Percentiles rank a stretch among this genome's conserved stretches.
phyloP scores from a whole-genome alignment of 2,113 vertebrate genomes.

The Scortum barcoo region DNA sequence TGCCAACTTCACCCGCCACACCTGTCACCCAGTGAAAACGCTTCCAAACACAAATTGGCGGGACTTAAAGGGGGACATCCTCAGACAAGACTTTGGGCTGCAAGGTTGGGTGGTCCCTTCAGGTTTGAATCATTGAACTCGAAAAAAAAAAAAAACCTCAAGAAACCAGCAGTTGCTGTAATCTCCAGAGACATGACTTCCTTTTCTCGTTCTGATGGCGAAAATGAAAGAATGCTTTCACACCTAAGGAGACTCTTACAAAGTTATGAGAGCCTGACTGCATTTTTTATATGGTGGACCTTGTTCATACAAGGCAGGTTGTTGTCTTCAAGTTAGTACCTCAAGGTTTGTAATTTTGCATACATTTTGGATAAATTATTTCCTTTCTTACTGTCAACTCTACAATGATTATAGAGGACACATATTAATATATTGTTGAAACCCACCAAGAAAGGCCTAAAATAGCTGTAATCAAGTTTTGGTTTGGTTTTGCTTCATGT shows the following conservation, averaged over 20 bases:
- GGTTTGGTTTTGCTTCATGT: constrained; percentile 9
- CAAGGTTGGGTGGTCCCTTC: constrained; percentile 81
- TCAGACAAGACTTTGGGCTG: constrained; percentile 31
- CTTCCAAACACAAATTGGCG: constrained; percentile 35
- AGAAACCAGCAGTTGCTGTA: constrained; percentile 56
- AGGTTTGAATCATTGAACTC: constrained; percentile 50
- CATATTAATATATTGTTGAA: not conserved
- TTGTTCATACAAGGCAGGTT: constrained; percentile 44
- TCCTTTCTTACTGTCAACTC: constrained; percentile 50
- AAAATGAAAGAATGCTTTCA: constrained; percentile 30
- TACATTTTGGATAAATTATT: constrained; percentile 57
- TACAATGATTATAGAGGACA: constrained; percentile 28
- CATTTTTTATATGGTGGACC: constrained; percentile 54
- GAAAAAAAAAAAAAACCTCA: constrained; percentile 15
- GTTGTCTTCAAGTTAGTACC: constrained; percentile 68
- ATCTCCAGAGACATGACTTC: constrained; percentile 33
- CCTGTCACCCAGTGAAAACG: constrained; percentile 83
- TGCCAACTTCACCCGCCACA: constrained; percentile 67
- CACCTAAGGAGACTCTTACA: constrained; percentile 37
- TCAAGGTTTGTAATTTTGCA: constrained; percentile 76
- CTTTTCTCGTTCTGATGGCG: constrained; percentile 31
- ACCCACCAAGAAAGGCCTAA: constrained; percentile 8
- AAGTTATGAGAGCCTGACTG: constrained; percentile 44
- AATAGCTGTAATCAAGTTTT: not conserved
- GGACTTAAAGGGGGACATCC: not conserved